Conservation (phyloP, 2,797 vertebrate species). For the Craterocephalus amniculus region DNA sequence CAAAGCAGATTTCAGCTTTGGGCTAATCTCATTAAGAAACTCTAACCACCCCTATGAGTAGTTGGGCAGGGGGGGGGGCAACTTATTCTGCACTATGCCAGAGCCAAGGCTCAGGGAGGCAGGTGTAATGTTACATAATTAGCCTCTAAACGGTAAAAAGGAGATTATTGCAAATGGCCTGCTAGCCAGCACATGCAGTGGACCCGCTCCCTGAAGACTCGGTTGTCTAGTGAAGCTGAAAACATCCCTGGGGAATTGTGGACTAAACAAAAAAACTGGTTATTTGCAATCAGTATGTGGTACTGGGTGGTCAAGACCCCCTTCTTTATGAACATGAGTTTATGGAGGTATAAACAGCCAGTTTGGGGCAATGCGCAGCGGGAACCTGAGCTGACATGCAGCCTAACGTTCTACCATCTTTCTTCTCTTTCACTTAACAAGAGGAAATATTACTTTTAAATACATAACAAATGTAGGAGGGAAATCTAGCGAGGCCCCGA, state of each 20-base stretch:
- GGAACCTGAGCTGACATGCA: slow-evolving; percentile 39
- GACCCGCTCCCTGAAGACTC: slow-evolving; percentile 75
- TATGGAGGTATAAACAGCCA: slow-evolving; percentile 19
- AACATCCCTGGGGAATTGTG: slow-evolving; percentile 70
- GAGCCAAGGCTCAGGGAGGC: slow-evolving; percentile 82
- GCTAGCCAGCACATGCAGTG: slow-evolving; percentile 84
- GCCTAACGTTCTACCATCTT: slow-evolving; percentile 18
- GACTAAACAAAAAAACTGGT: slow-evolving; percentile 70
- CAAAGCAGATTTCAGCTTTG: slow-evolving; percentile 86
- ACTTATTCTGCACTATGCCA: slow-evolving; percentile 76
- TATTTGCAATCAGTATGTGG: slow-evolving; percentile 56
- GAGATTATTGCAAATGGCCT: slow-evolving; percentile 87
- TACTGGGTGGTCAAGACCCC: slow-evolving; percentile 35
- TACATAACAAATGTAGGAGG: slow-evolving; percentile 19
- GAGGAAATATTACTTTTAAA: slow-evolving; percentile 50
- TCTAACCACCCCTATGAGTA: slow-evolving; percentile 82
- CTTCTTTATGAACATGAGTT: slow-evolving; percentile 44
- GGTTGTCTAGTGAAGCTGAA: slow-evolving; percentile 73
- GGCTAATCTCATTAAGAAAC: slow-evolving; percentile 89
- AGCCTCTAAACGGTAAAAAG: slow-evolving; percentile 89
- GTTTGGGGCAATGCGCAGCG: not conserved
- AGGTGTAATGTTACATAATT: slow-evolving; percentile 90
- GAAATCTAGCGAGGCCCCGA: slow-evolving; percentile 51
- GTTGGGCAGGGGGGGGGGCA: slow-evolving; percentile 43
- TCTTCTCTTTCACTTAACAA: slow-evolving; percentile 25